phyloP scores from a whole-genome alignment of 2,888 invertebrate species.

The Pachliopta kotzebuea region DNA sequence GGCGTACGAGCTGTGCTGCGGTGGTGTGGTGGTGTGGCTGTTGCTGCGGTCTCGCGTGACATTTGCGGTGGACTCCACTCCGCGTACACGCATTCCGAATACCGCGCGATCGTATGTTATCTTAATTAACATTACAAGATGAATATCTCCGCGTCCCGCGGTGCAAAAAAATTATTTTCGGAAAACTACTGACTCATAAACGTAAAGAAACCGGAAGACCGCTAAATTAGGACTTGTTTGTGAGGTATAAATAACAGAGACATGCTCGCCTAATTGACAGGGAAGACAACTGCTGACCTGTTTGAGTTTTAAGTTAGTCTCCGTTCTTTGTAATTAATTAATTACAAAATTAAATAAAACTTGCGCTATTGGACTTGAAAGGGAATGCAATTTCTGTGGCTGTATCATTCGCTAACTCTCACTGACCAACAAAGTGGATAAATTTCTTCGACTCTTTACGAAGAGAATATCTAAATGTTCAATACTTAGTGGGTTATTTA shows the following conservation, averaged over 20 bases:
- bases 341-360: too few relatives aligned
- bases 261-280: not conserved
- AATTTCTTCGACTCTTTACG: too few relatives aligned
- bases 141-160: slow-evolving; percentile 34
- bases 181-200: not conserved
- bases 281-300: not conserved
- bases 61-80: slow-evolving; percentile 16
- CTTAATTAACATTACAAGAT: slow-evolving; percentile 39
- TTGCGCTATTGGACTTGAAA: too few relatives aligned
- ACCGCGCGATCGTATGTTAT: slow-evolving; percentile 31
- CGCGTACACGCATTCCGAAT: slow-evolving; percentile 9
- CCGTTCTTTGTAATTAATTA: too few relatives aligned
- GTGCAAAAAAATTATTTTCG: slow-evolving; percentile 5
- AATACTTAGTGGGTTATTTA: too few relatives aligned
- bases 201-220: not conserved
- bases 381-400: too few relatives aligned
- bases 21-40: too few relatives aligned
- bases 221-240: not conserved
- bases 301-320: too few relatives aligned
- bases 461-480: too few relatives aligned
- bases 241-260: not conserved
- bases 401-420: too few relatives aligned
- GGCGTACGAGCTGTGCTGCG: slow-evolving; percentile 19
- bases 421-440: too few relatives aligned
- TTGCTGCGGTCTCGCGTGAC: slow-evolving; percentile 16